These are phyloP conservation scores for Psophia crepitans DNA, from an alignment of 2,113 vertebrate genomes.

Conservation along the genomic window DNA sequence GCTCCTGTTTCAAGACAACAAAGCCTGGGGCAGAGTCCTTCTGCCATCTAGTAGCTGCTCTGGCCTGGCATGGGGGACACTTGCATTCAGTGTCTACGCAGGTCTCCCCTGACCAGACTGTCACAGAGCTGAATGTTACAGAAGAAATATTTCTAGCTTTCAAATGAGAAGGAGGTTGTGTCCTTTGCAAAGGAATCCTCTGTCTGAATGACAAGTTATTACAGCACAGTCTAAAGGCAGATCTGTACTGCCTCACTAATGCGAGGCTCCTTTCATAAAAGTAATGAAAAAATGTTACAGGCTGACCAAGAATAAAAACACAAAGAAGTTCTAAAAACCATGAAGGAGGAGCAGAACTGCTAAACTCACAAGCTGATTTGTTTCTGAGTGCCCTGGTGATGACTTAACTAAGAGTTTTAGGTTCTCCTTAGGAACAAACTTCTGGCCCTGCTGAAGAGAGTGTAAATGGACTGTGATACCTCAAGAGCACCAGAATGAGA, in stretches of 20 bases:
- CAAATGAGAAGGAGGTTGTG: neutral
- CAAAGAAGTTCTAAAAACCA: neutral
- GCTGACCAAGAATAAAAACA: neutral
- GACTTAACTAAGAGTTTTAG: neutral
- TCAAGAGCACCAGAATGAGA: neutral
- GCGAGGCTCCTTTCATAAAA: neutral
- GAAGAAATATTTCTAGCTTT: neutral
- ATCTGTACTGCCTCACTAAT: neutral
- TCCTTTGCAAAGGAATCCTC: neutral
- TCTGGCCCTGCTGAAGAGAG: neutral
- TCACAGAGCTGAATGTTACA: neutral
- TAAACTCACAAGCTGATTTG: neutral
- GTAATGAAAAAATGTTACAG: neutral
- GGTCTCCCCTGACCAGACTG: neutral
- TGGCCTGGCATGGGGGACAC: neutral
- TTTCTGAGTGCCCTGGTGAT: neutral
- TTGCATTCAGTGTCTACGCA: neutral
- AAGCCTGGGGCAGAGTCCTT: neutral
- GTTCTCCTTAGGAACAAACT: neutral
- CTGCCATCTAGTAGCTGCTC: neutral
- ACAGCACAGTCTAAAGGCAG: neutral
- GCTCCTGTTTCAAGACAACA: conserved; percentile 19
- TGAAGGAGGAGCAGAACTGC: neutral
- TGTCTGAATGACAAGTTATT: neutral
- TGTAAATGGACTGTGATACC: neutral